A percentile compares a stretch with the other conserved stretches of the same genome.
Evolutionary conservation across 2,888 invertebrate species (phyloP).

Genomic region (Meta bourneti): DNA sequence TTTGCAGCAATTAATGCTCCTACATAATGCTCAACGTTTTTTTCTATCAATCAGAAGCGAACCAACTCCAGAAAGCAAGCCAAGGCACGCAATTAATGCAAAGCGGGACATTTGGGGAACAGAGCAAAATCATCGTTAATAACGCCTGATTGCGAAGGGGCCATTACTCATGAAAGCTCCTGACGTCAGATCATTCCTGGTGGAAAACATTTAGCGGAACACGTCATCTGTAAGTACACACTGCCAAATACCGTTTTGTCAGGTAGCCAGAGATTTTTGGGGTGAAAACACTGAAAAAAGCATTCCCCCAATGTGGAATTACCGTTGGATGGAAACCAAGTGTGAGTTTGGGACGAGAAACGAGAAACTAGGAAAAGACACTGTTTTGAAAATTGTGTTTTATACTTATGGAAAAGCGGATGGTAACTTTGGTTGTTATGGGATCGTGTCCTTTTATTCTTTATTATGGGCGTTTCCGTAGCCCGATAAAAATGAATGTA

Average conservation of each 20-base stretch:
- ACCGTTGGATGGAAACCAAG: slow-evolving; percentile 51
- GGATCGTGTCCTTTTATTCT: slow-evolving; percentile 11
- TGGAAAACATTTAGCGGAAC: not conserved
- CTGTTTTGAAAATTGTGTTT: slow-evolving; percentile 27
- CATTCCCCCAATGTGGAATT: slow-evolving; percentile 3
- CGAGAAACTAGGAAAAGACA: slow-evolving; percentile 1
- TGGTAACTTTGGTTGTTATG: slow-evolving; percentile 24
- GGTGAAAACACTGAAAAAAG: slow-evolving; percentile 37
- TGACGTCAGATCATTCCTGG: not conserved
- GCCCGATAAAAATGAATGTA: not conserved
- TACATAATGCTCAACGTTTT: not conserved
- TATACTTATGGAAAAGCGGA: slow-evolving; percentile 25
- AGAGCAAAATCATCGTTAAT: slow-evolving; percentile 6
- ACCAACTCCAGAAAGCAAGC: not conserved
- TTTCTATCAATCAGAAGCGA: not conserved
- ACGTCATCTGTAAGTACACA: slow-evolving; percentile 9
- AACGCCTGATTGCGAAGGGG: slow-evolving; percentile 21
- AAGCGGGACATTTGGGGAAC: not conserved
- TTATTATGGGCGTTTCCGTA: not conserved
- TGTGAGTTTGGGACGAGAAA: not conserved
- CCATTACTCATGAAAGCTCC: slow-evolving; percentile 14
- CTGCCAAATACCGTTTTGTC: slow-evolving; percentile 35
- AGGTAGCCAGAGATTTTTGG: slow-evolving; percentile 33
- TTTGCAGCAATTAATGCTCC: not conserved
- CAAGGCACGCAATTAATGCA: not conserved